A percentile compares a stretch with the other conserved stretches of the same genome.
These are phyloP conservation scores for Anhinga rufa DNA, from an alignment of 2,113 vertebrate genomes.

Conservation along the genomic window DNA sequence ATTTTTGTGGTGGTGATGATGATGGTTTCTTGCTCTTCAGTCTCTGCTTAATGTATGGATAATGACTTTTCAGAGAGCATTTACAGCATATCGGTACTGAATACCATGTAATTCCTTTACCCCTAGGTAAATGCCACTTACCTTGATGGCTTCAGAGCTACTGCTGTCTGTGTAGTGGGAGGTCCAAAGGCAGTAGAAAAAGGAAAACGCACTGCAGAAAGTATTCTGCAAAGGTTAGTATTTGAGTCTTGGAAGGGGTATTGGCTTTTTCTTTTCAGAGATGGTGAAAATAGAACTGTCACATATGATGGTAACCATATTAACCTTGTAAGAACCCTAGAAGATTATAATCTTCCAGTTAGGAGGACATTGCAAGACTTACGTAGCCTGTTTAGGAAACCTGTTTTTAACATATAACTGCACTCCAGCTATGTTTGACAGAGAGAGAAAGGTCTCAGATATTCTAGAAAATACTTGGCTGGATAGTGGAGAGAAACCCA, in stretches of 20 bases:
- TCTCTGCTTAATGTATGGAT: neutral
- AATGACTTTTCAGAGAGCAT: neutral
- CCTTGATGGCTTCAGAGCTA: constrained; percentile 82
- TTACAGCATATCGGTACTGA: neutral
- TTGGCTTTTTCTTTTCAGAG: neutral
- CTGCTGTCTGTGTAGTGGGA: constrained; percentile 80
- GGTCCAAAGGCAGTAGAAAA: constrained; percentile 79
- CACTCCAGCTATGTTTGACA: neutral
- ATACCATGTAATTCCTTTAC: neutral
- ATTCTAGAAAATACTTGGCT: neutral
- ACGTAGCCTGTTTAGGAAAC: neutral
- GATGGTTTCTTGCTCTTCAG: neutral
- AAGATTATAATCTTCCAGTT: neutral
- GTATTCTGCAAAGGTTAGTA: constrained; percentile 80
- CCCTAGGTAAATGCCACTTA: constrained; percentile 83
- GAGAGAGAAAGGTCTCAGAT: neutral
- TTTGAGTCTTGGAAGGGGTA: neutral
- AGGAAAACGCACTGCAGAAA: constrained; percentile 76
- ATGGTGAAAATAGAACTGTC: neutral
- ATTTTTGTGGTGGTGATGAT: neutral
- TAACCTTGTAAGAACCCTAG: neutral
- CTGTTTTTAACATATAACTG: neutral
- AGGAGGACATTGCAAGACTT: neutral
- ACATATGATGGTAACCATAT: neutral
- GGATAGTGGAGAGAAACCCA: neutral